Evolutionary conservation across 2,888 invertebrate species (phyloP).

Genomic region (Xestia sexstrigata): DNA sequence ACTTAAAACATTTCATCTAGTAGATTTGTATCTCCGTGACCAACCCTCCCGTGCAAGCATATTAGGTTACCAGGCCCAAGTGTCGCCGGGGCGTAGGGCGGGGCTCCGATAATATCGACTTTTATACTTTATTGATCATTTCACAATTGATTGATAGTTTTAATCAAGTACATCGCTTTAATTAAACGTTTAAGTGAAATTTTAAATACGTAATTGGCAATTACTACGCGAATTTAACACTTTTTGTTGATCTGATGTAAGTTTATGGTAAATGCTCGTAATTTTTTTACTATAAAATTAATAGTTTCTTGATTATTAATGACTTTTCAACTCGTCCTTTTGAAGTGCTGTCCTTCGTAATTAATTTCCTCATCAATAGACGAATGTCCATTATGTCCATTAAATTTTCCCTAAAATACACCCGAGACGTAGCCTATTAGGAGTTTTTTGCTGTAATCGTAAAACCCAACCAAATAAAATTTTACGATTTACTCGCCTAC

Average conservation of each 20-base stretch:
- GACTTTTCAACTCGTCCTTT: background rate
- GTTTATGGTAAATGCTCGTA: conserved; percentile 25
- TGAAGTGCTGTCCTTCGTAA: background rate
- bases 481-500: conserved; percentile 9
- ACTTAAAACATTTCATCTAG: conserved; percentile 67
- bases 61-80: conserved; percentile 88
- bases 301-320: conserved; percentile 34
- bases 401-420: background rate
- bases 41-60: conserved; percentile 80
- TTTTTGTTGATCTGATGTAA: conserved; percentile 36
- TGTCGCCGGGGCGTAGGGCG: conserved; percentile 77
- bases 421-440: background rate
- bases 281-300: conserved; percentile 31
- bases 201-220: conserved; percentile 55
- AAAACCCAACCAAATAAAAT: conserved; percentile 19
- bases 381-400: background rate
- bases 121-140: conserved; percentile 79
- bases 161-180: conserved; percentile 59
- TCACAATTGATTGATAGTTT: conserved; percentile 67
- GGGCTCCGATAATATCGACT: conserved; percentile 79
- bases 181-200: conserved; percentile 50
- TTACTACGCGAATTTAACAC: conserved; percentile 58
- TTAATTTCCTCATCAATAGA: conserved; percentile 1
- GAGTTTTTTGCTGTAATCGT: conserved; percentile 1
- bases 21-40: conserved; percentile 58